Conservation (phyloP, 2,888 invertebrate species). For the Eilema caniola region DNA sequence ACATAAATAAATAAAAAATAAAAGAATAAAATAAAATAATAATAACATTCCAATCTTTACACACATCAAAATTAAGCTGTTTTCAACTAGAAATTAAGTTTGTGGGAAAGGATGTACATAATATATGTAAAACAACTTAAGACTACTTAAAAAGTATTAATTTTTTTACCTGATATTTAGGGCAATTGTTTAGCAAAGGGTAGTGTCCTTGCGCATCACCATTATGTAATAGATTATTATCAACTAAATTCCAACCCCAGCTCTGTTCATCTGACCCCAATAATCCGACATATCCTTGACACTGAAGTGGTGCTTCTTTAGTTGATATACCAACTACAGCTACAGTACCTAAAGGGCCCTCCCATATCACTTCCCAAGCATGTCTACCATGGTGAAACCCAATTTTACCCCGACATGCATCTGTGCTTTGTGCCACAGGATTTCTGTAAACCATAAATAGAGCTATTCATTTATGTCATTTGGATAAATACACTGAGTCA, state of each 20-base stretch:
- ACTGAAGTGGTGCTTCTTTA: slow-evolving; percentile 96
- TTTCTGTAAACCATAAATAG: slow-evolving; percentile 87
- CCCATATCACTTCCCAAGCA: slow-evolving; percentile 99
- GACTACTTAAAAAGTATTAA: too few relatives aligned
- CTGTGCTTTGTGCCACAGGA: slow-evolving; percentile 99
- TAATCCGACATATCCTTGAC: slow-evolving; percentile 97
- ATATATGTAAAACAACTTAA: too few relatives aligned
- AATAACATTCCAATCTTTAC: too few relatives aligned
- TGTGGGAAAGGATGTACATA: too few relatives aligned
- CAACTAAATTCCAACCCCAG: slow-evolving; percentile 99
- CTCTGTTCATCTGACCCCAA: slow-evolving; percentile 98
- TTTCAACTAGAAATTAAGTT: too few relatives aligned
- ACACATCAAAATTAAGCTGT: too few relatives aligned
- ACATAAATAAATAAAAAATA: too few relatives aligned
- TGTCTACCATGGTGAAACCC: slow-evolving; percentile 97
- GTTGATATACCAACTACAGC: slow-evolving; percentile 98
- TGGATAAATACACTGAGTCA: not conserved
- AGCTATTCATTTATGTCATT: not conserved
- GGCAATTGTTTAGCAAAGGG: slow-evolving; percentile 97
- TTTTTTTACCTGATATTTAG: slow-evolving; percentile 95
- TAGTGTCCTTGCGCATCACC: slow-evolving; percentile 98
- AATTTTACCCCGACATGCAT: slow-evolving; percentile 96
- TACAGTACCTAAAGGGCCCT: slow-evolving; percentile 98
- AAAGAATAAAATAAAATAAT: too few relatives aligned
- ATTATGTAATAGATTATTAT: slow-evolving; percentile 98